Base-by-base conservation (phyloP, 2,888 invertebrate species). In the Harmothoe impar region DNA sequence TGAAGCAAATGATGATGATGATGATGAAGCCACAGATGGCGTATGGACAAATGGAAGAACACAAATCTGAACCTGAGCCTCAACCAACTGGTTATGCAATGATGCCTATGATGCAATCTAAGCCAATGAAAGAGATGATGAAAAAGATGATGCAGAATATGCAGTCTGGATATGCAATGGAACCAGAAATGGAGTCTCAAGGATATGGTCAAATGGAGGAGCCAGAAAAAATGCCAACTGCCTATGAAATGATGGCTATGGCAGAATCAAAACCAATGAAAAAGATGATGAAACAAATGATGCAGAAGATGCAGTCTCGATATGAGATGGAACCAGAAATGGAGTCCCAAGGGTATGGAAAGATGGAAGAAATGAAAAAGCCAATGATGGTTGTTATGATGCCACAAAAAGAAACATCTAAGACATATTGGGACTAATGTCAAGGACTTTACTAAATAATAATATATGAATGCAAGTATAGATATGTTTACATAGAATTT, bases 301-400 rank as follows among this genome's bases (percentile, higher is more conserved):
- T 7, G n/a, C 10, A 62, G 15, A n/a, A 7, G 43, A 10, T 43
- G 10, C 5, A 43, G 43, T 43, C 43, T 7, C 5, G 29, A n/a
- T 5, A 72, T 7, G 25, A 15, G 72, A 25, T 15, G 29, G 29
- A 72, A 72, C 72, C 15, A 1, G 7, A 29, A 72, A 72, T 72
- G 72, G 29, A 72, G n/a, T 7, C 7, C 5, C 12, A n/a, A 15
- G 72, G 72, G 1, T 72, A 72, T 72, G 72, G 72, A 72, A 72
- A 72, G 31, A 72, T 72, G 72, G 29, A 72, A 29, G 72, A 72
- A 72, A 72, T 72, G 72, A 3, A 72, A 72, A 72, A 72, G 25
- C 72, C 72, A 5, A 72, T 72, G 72, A 23, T 72, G 72, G 72
- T 25, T 72, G 25, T 72, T 23, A 29, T 72, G 31, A 29, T 72